Base-by-base conservation (phyloP, 2,888 invertebrate species). In the Isoperla grammatica region DNA sequence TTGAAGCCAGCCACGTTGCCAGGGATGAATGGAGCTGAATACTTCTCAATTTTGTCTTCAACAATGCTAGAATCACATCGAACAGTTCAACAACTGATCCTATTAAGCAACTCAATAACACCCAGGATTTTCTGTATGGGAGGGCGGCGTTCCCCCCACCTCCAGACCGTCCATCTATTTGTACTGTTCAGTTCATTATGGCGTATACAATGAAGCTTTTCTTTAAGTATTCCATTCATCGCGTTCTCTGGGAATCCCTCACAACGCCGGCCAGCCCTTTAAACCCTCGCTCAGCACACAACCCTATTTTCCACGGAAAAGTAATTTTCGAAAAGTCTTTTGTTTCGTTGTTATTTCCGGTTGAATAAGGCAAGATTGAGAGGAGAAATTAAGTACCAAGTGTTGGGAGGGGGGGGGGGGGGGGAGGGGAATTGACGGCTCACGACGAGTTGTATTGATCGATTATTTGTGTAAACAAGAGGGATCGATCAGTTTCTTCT, bases 261-360 rank as follows among this genome's bases (percentile, higher is more conserved):
- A 75, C 77, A 71, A 71, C 76, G 78, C 77, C 76, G 76, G 75
- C 77, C 76, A 76, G 75, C 77, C 77, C 68, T 73, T 72, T 73
- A 75, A 75, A 75, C 55, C 57, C 17, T 50, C 50, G 12, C 49
- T n/a, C 43, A 46, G 17, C 54, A 48, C 37, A 57, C 57, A 62
- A 56, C 60, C 60, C 57, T 60, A 56, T 62, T 59, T 62, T 53
- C 46, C 13, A 53, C 57, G 61, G 63, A 59, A 63, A 63, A 61
- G 63, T 63, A 63, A 63, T 63, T 59, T 63, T 63, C 56, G 59
- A 59, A 61, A 61, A 59, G 61, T 61, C 59, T 59, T 59, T 63
- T 63, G 63, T 63, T 59, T 63, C 61, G 59, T 50, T 45, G 59
- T 63, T 63, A 61, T 45, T 59, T 61, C 59, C 61, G 59, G 50